These are phyloP conservation scores for Crocodylus rhombifer DNA, from an alignment of 2,797 vertebrate genomes.

Conservation along the genomic window DNA sequence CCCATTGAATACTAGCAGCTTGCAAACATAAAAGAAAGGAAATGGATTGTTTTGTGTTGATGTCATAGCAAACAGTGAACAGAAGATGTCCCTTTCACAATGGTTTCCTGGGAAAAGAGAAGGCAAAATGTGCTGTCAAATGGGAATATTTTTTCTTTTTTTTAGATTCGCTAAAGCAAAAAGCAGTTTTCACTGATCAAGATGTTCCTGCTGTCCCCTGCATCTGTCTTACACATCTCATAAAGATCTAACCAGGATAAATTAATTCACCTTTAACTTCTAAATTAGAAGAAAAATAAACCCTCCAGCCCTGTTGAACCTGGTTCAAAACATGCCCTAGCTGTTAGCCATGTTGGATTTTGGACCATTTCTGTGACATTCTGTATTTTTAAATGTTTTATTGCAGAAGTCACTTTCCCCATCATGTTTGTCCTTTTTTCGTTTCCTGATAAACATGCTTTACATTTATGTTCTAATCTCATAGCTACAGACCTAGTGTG, in stretches of 20 bases:
- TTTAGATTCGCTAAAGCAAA: background rate
- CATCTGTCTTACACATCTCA: background rate
- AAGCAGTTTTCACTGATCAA: background rate
- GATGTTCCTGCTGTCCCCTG: background rate
- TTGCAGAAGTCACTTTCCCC: background rate
- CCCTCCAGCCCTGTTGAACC: background rate
- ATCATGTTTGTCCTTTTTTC: background rate
- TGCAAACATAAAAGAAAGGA: background rate
- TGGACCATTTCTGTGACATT: background rate
- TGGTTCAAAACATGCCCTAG: background rate
- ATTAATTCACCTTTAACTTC: background rate
- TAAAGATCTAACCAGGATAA: background rate
- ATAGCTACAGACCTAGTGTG: background rate
- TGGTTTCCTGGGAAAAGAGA: conserved; percentile 5
- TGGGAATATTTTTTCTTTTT: background rate
- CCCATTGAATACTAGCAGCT: conserved; percentile 35
- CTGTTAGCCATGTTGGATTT: background rate
- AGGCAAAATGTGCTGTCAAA: conserved; percentile 3
- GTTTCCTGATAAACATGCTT: background rate
- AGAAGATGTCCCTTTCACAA: background rate
- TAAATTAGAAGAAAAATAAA: background rate
- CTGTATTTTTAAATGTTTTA: background rate
- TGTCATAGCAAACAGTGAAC: conserved; percentile 29
- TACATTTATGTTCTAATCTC: background rate
- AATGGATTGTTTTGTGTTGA: background rate